Evolutionary conservation across 2,888 invertebrate genomes (phyloP).

Genomic region (Dexiosoma caninum): DNA sequence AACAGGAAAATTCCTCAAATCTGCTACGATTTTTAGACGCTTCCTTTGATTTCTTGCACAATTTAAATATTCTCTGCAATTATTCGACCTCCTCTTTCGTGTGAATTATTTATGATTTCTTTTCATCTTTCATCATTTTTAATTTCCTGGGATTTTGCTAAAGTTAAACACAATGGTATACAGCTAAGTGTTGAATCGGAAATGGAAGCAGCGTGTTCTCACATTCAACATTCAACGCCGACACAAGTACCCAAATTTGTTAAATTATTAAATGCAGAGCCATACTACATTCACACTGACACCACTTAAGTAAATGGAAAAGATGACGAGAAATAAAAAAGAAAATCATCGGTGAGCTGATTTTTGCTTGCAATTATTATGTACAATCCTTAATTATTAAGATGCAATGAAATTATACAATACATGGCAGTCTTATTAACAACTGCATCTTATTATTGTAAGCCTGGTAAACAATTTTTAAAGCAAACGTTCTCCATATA

Average conservation of each 20-base stretch:
- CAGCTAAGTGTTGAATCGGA: constrained; percentile 12
- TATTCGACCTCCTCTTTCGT: too few species aligned
- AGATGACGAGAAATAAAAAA: not conserved
- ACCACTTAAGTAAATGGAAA: not conserved
- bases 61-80: too few species aligned
- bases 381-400: not conserved
- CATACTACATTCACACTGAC: not conserved
- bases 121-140: not conserved
- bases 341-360: not conserved
- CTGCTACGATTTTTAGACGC: too few species aligned
- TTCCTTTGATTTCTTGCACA: too few species aligned
- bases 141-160: not conserved
- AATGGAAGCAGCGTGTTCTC: constrained; percentile 36
- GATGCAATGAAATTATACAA: not conserved
- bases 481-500: too few species aligned
- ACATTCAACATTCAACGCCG: constrained; percentile 24
- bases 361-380: constrained; percentile 1
- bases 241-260: constrained; percentile 34
- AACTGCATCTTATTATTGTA: not conserved
- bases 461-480: not conserved
- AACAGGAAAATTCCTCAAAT: too few species aligned
- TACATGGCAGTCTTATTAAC: not conserved
- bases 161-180: not conserved
- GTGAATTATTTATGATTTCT: not conserved
- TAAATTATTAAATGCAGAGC: constrained; percentile 44